Evolutionary conservation across 2,888 invertebrate species (phyloP).

Genomic region (Chrysolina americana): DNA sequence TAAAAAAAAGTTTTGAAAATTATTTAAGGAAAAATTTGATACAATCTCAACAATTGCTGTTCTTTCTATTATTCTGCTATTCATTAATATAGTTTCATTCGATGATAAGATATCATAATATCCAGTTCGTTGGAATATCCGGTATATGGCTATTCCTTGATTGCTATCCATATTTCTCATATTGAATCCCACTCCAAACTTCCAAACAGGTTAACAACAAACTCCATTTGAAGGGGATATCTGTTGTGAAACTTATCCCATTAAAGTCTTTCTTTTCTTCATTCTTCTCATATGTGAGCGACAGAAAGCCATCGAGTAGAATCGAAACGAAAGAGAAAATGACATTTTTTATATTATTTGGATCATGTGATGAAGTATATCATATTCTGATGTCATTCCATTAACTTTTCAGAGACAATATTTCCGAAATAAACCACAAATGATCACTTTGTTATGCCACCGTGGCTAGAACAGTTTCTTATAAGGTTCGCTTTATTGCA

Average conservation of each 20-base stretch:
- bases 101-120: no score
- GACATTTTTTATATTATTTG: neutral
- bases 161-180: neutral
- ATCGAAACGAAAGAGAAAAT: neutral
- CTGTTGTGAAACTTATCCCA: neutral
- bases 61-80: no score
- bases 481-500: no score
- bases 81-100: no score
- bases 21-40: no score
- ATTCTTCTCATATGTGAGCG: neutral
- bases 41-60: no score
- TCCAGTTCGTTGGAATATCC: no score
- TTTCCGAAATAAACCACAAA: neutral
- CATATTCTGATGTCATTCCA: neutral
- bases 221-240: neutral
- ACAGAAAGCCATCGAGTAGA: neutral
- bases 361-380: neutral
- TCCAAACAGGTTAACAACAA: neutral
- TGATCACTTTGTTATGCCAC: neutral
- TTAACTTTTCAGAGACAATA: neutral
- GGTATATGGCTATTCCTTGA: neutral
- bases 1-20: no score
- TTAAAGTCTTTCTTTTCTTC: neutral
- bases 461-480: no score
- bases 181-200: neutral